Conservation (phyloP, 2,797 vertebrate genomes). For the Chanos chanos region DNA sequence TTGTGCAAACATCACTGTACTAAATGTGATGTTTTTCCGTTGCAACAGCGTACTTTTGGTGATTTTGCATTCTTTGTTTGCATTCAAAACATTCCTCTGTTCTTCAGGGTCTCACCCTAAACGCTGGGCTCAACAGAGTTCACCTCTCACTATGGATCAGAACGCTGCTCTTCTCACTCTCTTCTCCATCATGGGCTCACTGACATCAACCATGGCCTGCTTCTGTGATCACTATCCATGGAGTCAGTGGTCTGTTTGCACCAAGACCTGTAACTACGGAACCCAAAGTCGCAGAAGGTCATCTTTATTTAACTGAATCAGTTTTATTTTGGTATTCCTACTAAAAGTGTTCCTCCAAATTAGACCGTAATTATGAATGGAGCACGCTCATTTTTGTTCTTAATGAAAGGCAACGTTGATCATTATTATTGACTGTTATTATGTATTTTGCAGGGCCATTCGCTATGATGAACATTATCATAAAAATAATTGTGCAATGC, state of each 20-base stretch:
- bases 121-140: neutral
- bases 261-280: slow-evolving; percentile 81
- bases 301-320: neutral
- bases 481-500: slow-evolving; percentile 67
- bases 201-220: slow-evolving; percentile 66
- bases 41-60: too few species aligned
- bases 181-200: slow-evolving; percentile 53
- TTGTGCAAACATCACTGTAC: too few species aligned
- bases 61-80: too few species aligned
- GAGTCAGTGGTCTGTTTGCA: slow-evolving; percentile 81
- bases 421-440: too few species aligned
- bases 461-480: slow-evolving; percentile 65
- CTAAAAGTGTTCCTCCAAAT: neutral
- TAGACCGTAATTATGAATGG: too few species aligned
- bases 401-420: too few species aligned
- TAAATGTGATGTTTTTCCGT: too few species aligned
- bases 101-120: neutral
- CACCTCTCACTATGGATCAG: slow-evolving; percentile 48
- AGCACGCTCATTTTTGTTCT: too few species aligned
- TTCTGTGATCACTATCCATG: slow-evolving; percentile 85
- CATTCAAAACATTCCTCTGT: too few species aligned
- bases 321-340: neutral
- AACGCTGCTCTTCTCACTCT: slow-evolving; percentile 47
- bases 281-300: slow-evolving; percentile 67
- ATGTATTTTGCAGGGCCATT: slow-evolving; percentile 62